Evolutionary conservation across 1,140 invertebrate species (phyloP).

Genomic region (Apocrypta bakeri): DNA sequence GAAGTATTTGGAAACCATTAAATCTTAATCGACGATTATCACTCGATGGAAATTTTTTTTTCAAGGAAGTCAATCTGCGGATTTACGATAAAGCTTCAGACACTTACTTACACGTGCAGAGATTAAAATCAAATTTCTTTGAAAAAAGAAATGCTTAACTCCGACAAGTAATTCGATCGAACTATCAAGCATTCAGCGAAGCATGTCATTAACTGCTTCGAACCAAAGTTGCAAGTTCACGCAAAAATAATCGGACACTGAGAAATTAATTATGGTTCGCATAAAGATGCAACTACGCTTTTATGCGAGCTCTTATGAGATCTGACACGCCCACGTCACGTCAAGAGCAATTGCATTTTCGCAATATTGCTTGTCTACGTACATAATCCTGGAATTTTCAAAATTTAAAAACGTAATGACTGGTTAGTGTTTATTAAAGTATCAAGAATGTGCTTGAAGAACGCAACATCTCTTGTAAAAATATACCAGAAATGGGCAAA

Average conservation of each 20-base stretch:
- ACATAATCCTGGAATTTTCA: slow-evolving; percentile 15
- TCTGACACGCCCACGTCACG: slow-evolving; percentile 55
- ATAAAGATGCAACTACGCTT: slow-evolving; percentile 27
- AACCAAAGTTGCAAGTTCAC: slow-evolving; percentile 54
- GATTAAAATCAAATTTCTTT: background rate
- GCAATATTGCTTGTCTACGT: background rate
- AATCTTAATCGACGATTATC: background rate
- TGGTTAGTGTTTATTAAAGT: too few species aligned
- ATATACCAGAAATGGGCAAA: too few species aligned
- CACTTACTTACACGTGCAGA: too few species aligned
- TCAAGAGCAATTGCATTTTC: background rate
- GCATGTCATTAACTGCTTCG: slow-evolving; percentile 31
- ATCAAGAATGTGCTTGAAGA: too few species aligned
- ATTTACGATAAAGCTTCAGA: too few species aligned
- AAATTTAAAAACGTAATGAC: too few species aligned
- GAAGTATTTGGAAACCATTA: background rate
- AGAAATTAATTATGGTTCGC: slow-evolving; percentile 59
- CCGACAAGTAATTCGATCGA: background rate
- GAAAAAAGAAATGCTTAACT: background rate
- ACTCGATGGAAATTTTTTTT: too few species aligned
- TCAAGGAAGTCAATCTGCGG: too few species aligned
- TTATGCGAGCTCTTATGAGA: slow-evolving; percentile 48
- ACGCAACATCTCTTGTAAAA: too few species aligned
- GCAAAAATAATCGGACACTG: slow-evolving; percentile 56
- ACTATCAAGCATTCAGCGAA: background rate